Conservation (phyloP, 2,888 invertebrate species). For the Ferrisia virgata region DNA sequence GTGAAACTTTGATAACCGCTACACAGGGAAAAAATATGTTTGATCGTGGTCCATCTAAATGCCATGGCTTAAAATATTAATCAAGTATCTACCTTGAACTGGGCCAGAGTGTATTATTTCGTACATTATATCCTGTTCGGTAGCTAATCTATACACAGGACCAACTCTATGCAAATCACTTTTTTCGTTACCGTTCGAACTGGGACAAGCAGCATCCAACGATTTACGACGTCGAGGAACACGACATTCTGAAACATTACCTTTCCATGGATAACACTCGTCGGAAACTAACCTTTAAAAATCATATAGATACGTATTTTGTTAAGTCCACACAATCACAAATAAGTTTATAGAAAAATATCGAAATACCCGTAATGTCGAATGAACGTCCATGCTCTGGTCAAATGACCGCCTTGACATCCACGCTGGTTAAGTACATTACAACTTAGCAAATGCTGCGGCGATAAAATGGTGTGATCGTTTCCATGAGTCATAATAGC, state of each 20-base stretch:
- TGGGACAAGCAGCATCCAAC: slow-evolving; percentile 48
- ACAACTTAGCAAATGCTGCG: slow-evolving; percentile 85
- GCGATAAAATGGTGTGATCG: slow-evolving; percentile 62
- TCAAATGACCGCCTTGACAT: slow-evolving; percentile 84
- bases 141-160: slow-evolving; percentile 71
- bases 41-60: too few relatives aligned
- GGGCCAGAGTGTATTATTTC: slow-evolving; percentile 89
- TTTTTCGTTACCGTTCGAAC: neutral
- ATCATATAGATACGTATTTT: too few relatives aligned
- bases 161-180: slow-evolving; percentile 65
- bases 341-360: neutral
- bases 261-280: slow-evolving; percentile 78
- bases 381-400: slow-evolving; percentile 87
- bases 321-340: neutral
- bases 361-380: slow-evolving; percentile 67
- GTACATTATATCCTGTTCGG: slow-evolving; percentile 82
- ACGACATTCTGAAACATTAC: slow-evolving; percentile 62
- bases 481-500: slow-evolving; percentile 61
- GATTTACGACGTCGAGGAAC: slow-evolving; percentile 56
- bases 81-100: slow-evolving; percentile 84
- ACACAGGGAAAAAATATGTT: slow-evolving; percentile 52
- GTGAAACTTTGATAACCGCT: slow-evolving; percentile 86
- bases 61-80: too few relatives aligned
- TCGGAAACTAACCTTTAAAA: slow-evolving; percentile 73
- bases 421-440: slow-evolving; percentile 72